A percentile compares a stretch with the other conserved stretches of the same genome.
Conservation (phyloP, 2,113 vertebrate species). For the Lepidiolamprologus cunningtoni region DNA sequence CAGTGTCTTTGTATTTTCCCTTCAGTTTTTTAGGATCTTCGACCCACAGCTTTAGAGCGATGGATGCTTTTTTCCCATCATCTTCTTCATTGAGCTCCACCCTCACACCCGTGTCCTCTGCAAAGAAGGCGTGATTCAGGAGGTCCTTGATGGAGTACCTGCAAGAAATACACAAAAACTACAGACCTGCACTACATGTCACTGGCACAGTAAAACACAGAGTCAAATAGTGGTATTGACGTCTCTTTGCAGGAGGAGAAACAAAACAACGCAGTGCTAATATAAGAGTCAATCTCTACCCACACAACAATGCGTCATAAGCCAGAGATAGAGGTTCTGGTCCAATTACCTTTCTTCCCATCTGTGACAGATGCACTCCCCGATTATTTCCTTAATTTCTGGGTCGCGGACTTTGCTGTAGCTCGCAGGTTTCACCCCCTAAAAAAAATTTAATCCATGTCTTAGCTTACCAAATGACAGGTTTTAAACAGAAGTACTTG, state of each 20-base stretch:
- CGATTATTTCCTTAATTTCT: slow-evolving; percentile 98
- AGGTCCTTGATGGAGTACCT: slow-evolving; percentile 98
- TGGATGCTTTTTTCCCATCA: slow-evolving; percentile 87
- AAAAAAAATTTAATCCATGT: background rate
- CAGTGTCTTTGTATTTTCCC: slow-evolving; percentile 97
- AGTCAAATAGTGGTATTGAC: background rate
- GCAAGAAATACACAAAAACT: slow-evolving; percentile 39
- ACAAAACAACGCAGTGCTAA: background rate
- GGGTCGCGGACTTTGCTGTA: slow-evolving; percentile 91
- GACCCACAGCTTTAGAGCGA: slow-evolving; percentile 95
- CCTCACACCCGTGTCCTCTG: slow-evolving; percentile 95
- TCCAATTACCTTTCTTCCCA: slow-evolving; percentile 91
- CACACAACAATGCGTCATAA: background rate
- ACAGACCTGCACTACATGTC: background rate
- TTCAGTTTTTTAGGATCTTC: slow-evolving; percentile 97
- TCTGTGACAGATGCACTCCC: slow-evolving; percentile 95
- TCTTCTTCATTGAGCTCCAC: slow-evolving; percentile 98
- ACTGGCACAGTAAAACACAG: background rate
- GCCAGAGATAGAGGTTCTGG: background rate
- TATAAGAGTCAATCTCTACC: background rate
- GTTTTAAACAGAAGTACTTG: background rate
- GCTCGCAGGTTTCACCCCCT: slow-evolving; percentile 98
- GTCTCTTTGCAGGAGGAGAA: slow-evolving; percentile 8
- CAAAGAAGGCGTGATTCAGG: slow-evolving; percentile 96
- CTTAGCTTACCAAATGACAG: background rate